A percentile compares a stretch with the other conserved stretches of the same genome.
Conservation (phyloP, 2,113 vertebrate genomes). For the Psophia crepitans region DNA sequence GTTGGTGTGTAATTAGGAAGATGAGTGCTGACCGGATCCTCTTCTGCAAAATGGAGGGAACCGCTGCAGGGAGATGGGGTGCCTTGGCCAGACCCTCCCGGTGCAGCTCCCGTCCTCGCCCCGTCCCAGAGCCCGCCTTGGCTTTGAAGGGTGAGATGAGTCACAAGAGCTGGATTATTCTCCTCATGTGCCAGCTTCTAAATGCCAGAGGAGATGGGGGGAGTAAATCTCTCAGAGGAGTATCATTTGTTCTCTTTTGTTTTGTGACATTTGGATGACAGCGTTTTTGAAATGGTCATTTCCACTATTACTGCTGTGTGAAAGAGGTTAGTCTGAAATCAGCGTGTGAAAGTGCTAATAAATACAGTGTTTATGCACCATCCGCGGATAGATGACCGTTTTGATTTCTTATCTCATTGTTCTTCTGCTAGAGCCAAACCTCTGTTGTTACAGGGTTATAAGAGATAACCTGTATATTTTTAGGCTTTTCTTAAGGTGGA, state of each 20-base stretch:
- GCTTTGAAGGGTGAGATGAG: not conserved
- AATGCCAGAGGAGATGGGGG: not conserved
- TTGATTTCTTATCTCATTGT: slow-evolving; percentile 16
- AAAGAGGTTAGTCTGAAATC: slow-evolving; percentile 22
- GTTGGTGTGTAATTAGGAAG: slow-evolving; percentile 12
- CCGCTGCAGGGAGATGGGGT: not conserved
- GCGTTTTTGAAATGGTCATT: slow-evolving; percentile 10
- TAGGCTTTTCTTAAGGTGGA: not conserved
- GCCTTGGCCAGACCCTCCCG: not conserved
- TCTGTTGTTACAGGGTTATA: not conserved
- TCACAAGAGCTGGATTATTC: not conserved
- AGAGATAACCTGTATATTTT: not conserved
- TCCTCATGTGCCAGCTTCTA: not conserved
- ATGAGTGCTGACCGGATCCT: not conserved
- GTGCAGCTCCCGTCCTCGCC: not conserved
- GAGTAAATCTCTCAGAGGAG: not conserved
- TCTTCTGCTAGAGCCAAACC: not conserved
- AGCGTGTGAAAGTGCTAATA: not conserved
- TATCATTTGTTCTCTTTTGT: not conserved
- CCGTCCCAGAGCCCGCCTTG: accelerated
- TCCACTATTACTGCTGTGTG: not conserved
- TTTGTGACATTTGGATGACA: slow-evolving; percentile 30
- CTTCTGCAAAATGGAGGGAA: not conserved
- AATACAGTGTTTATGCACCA: slow-evolving; percentile 13
- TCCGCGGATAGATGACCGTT: not conserved